A percentile compares a stretch with the other conserved stretches of the same genome.
These are phyloP conservation scores for Aepyceros melampus DNA, from an alignment of 2,113 vertebrate species.

Conservation along the genomic window DNA sequence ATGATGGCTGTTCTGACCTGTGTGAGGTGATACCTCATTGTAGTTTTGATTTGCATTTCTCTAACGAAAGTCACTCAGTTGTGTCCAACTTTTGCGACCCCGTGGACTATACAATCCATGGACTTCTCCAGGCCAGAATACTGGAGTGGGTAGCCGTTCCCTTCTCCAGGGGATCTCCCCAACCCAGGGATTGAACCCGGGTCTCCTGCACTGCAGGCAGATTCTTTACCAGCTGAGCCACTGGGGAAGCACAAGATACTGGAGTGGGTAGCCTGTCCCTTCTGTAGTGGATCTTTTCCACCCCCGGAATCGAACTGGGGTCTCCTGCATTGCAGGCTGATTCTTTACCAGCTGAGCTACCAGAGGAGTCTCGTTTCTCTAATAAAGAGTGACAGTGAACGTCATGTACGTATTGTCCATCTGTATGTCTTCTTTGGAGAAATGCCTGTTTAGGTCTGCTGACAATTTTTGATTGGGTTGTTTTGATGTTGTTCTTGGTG, in stretches of 20 bases:
- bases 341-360: not conserved
- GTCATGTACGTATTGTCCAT: not conserved
- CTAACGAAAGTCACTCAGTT: not conserved
- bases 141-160: not conserved
- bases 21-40: not conserved
- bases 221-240: not conserved
- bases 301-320: not conserved
- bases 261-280: not conserved
- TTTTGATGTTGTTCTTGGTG: not conserved
- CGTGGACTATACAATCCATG: not conserved
- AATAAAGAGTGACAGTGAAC: not conserved
- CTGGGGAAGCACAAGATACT: not conserved
- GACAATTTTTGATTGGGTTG: not conserved
- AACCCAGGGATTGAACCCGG: not conserved
- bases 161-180: not conserved
- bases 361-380: not conserved
- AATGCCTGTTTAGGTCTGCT: not conserved
- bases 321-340: not conserved
- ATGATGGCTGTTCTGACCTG: not conserved
- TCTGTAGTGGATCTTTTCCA: not conserved
- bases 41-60: not conserved
- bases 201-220: not conserved
- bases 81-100: not conserved
- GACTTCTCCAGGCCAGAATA: not conserved
- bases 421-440: not conserved